Evolutionary conservation across 2,113 vertebrate genomes (phyloP).

Genomic region (Uropsilus gracilis): DNA sequence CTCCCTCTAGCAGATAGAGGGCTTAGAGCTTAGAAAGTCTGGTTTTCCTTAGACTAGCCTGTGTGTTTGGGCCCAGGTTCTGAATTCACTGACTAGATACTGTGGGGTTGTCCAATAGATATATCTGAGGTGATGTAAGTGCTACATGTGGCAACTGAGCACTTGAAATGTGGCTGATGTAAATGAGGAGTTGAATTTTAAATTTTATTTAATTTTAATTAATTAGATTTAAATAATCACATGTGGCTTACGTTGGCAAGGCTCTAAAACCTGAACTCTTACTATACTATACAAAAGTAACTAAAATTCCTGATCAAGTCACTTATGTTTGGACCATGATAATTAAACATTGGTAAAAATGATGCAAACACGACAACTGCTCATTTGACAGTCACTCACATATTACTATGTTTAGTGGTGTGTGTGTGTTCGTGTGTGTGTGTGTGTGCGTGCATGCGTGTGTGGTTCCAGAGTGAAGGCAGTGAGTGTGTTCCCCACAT

Average conservation of each 20-base stretch:
- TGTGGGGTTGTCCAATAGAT: not conserved
- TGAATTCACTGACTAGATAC: not conserved
- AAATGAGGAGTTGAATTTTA: not conserved
- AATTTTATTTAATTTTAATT: not conserved
- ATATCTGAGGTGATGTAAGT: not conserved
- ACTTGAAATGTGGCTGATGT: not conserved
- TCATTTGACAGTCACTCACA: not conserved
- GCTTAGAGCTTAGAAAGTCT: not conserved
- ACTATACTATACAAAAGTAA: not conserved
- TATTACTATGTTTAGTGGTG: not conserved
- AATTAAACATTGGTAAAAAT: slow-evolving; percentile 4
- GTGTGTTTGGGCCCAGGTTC: not conserved
- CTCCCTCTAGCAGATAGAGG: not conserved
- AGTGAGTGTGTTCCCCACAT: not conserved
- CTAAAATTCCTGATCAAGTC: not conserved
- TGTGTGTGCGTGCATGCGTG: not conserved
- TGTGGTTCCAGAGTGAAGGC: not conserved
- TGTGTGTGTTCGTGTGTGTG: not conserved
- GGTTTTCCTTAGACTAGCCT: not conserved
- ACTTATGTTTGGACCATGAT: slow-evolving; percentile 4
- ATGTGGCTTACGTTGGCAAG: not conserved
- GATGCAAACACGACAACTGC: not conserved
- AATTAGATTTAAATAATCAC: not conserved
- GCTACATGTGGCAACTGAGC: not conserved
- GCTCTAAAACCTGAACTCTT: not conserved